Evolutionary conservation across 2,797 vertebrate species (phyloP), one percentile per base, ranked within the genome.

Genomic region (Xenentodon cancila): DNA sequence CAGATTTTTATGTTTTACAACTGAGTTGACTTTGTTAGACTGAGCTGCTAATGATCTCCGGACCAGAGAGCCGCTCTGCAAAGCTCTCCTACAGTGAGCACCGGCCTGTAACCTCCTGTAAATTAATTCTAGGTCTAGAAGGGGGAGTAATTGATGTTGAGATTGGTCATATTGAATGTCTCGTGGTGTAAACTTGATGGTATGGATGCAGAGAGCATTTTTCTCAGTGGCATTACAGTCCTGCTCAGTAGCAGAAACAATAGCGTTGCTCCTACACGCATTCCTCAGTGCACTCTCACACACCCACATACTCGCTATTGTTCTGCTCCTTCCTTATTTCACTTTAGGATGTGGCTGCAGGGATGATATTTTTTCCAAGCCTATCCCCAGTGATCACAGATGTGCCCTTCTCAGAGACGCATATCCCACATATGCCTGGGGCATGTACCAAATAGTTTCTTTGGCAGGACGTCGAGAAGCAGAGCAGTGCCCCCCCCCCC

Each of bases 271-370:
- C 73, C 77, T 64, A 65, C 86, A 50, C 53, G 63, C 81, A 90
- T 91, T 90, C 88, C 80, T 80, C 9, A 40, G 59, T 19, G 2
- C 51, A 3, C 19, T 32, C 52, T 78, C 79, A 81, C 76, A 82
- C 79, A 53, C 80, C 74, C 82, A 85, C 84, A 67, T n/a, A 5
- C 54, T 68, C 73, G 40, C 75, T 37, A 86, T 89, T 90, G 87
- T 89, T 81, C 70, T 60, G 25, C 53, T 69, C 56, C 68, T 76
- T 80, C 81, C 71, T 59, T 55, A 59, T 69, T 72, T 75, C n/a
- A 64, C 64, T 25, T 53, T 27, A 58, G 63, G 73, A 73, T 48
- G 30, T 53, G 49, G 27, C 62, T 19, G 53, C 11, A 40, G 49
- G 62, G 48, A 77, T 53, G 30, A 56, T 42, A 27, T 21, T 66